Evolutionary conservation across 2,888 invertebrate species (phyloP).

Genomic region (Thereva unica): DNA sequence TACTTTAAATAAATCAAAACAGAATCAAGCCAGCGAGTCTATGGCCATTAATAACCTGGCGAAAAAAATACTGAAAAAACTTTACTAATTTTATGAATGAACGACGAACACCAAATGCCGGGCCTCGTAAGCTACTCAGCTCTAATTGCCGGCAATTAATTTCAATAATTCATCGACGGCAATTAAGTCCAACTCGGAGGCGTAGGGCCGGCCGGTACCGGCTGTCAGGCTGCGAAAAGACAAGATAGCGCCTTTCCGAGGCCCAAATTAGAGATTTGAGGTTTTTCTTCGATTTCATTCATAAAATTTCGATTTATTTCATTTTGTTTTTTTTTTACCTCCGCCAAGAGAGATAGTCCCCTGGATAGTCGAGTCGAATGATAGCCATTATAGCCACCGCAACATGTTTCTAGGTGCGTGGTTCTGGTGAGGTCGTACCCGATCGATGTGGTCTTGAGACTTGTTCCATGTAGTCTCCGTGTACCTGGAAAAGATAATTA

Average conservation of each 20-base stretch:
- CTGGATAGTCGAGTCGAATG: not conserved
- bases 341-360: not conserved
- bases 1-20: too few species aligned
- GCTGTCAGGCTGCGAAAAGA: conserved; percentile 36
- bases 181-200: conserved; percentile 34
- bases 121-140: conserved; percentile 21
- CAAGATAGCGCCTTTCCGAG: conserved; percentile 35
- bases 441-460: conserved; percentile 15
- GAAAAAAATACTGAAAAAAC: not conserved
- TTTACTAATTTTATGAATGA: conserved; percentile 42
- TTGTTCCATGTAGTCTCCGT: conserved; percentile 20
- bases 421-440: conserved; percentile 3
- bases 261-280: conserved; percentile 39
- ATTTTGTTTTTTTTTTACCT: conserved; percentile 7
- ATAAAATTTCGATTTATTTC: conserved; percentile 39
- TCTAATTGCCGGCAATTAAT: conserved; percentile 40
- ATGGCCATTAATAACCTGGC: conserved; percentile 17
- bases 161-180: conserved; percentile 40
- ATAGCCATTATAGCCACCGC: conserved; percentile 12
- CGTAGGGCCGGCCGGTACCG: conserved; percentile 7
- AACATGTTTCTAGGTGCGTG: conserved; percentile 28
- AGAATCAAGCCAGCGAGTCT: too few species aligned
- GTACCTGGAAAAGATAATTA: conserved; percentile 41
- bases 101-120: conserved; percentile 20
- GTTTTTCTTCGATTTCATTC: conserved; percentile 38